Percentiles rank a stretch among this genome's conserved stretches.
Evolutionary conservation across 2,797 vertebrate genomes (phyloP).

Genomic region (Sorex maritimensis): DNA sequence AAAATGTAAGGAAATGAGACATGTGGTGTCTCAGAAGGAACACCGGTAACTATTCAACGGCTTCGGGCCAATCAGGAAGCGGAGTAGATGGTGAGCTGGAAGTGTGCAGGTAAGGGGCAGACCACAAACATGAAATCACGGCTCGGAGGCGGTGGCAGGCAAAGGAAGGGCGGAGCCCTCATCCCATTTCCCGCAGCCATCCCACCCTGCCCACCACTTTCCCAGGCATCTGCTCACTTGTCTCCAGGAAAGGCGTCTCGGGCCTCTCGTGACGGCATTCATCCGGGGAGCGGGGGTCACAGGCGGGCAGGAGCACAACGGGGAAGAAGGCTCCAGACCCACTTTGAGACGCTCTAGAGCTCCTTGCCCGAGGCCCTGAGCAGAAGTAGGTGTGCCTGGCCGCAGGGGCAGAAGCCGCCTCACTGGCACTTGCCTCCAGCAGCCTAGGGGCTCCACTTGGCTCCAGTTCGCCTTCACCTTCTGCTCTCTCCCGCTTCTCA

Average conservation of each 20-base stretch:
- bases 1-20: slow-evolving; percentile 35
- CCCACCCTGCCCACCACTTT: neutral
- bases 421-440: neutral
- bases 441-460: neutral
- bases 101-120: neutral
- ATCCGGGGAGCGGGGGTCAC: neutral
- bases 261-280: neutral
- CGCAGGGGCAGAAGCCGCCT: neutral
- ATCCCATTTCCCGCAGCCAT: neutral
- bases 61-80: neutral
- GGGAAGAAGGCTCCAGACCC: neutral
- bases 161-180: neutral
- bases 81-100: neutral
- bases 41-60: slow-evolving; percentile 11
- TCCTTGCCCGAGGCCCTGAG: neutral
- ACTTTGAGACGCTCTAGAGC: neutral
- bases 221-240: neutral
- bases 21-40: slow-evolving; percentile 35
- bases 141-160: neutral
- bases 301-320: neutral
- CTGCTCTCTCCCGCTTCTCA: neutral
- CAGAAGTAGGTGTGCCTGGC: neutral
- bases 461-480: neutral
- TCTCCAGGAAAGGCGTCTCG: neutral
- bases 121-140: slow-evolving; percentile 7